These are phyloP conservation scores for Otolemur crassicaudatus DNA, from an alignment of 2,797 vertebrate genomes.

Conservation along the genomic window DNA sequence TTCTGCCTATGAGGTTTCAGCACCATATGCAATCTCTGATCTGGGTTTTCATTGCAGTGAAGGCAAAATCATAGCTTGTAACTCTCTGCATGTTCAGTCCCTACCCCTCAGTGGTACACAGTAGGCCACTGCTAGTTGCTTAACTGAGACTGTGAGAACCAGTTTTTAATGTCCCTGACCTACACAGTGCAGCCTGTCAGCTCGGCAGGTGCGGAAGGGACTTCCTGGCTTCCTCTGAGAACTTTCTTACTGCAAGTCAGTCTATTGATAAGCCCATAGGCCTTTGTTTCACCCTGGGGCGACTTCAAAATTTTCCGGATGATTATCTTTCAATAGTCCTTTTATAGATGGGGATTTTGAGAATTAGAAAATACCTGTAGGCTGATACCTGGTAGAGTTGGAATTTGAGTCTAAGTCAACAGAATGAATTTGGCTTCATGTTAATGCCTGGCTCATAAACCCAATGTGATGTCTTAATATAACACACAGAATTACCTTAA, in stretches of 20 bases:
- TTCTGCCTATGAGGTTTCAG: neutral
- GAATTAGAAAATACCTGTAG: neutral
- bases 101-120: accelerated
- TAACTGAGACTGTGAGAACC: neutral
- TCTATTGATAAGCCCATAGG: neutral
- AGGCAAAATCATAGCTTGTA: accelerated
- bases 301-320: neutral
- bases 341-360: neutral
- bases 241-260: neutral
- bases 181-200: no score
- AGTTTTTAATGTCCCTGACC: neutral
- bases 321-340: neutral
- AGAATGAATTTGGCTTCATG: neutral
- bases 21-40: neutral
- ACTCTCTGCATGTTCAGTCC: neutral
- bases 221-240: neutral
- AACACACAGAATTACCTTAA: neutral
- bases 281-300: neutral
- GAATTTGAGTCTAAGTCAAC: neutral
- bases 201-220: neutral
- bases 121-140: neutral
- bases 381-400: neutral
- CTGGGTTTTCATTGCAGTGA: neutral
- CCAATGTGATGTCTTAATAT: neutral
- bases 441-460: conserved; percentile 7